These are phyloP conservation scores for Python bivittatus DNA, from an alignment of 2,113 vertebrate species.

Conservation along the genomic window DNA sequence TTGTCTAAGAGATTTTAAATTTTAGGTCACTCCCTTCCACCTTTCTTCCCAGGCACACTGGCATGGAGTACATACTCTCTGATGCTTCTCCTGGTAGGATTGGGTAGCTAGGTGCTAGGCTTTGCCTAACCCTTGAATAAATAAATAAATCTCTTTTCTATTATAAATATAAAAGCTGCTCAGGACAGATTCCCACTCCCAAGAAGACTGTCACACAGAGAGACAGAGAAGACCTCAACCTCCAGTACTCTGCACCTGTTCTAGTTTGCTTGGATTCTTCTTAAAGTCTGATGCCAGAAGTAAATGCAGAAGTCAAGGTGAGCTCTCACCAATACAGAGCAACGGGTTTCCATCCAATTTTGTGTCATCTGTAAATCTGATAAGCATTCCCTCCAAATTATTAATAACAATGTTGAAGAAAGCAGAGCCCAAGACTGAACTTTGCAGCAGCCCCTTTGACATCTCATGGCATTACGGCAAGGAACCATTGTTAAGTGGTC, in stretches of 20 bases:
- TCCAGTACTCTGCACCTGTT: background rate
- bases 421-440: background rate
- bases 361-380: background rate
- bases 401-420: background rate
- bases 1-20: background rate
- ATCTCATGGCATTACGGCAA: background rate
- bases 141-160: background rate
- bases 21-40: background rate
- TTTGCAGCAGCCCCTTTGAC: background rate
- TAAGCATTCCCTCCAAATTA: background rate
- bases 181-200: background rate
- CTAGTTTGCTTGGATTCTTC: background rate
- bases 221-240: background rate
- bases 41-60: background rate
- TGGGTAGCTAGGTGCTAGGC: background rate
- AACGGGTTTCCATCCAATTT: background rate
- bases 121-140: background rate
- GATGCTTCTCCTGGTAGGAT: background rate
- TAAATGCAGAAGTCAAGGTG: background rate
- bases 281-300: background rate
- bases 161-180: background rate
- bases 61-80: background rate
- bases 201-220: background rate
- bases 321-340: background rate
- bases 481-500: background rate